phyloP scores from a whole-genome alignment of 92 coral and sea anemone species.

The Palythoa caribaeorum region DNA sequence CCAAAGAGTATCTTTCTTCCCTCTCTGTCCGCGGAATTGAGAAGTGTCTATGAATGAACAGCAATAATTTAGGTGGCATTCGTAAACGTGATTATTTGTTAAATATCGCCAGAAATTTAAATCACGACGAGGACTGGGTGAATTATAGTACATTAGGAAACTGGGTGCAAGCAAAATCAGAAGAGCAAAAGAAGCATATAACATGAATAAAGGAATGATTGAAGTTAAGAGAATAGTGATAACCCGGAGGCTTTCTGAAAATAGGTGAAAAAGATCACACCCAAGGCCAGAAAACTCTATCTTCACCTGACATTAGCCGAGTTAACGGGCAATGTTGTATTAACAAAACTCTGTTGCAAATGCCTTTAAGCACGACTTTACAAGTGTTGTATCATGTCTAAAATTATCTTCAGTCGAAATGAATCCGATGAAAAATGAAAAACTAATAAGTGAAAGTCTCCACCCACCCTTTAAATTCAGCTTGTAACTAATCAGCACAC shows the following conservation, averaged over 20 bases:
- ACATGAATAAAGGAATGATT: not conserved
- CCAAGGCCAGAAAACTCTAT: not conserved
- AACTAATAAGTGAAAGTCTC: not conserved
- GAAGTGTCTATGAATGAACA: not conserved
- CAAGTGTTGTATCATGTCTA: constrained; percentile 1
- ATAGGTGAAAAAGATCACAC: constrained; percentile 48
- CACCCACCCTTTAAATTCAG: constrained; percentile 12
- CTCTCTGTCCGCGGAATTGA: not conserved
- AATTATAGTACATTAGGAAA: not conserved
- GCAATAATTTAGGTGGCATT: not conserved
- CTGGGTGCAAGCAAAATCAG: not conserved
- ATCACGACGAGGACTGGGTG: not conserved
- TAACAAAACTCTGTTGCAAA: not conserved
- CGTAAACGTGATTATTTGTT: not conserved
- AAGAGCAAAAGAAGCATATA: constrained; percentile 14
- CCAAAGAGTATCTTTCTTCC: too few relatives aligned
- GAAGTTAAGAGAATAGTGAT: constrained; percentile 41
- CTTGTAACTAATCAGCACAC: not conserved
- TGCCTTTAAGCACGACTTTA: not conserved
- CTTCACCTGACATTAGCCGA: not conserved
- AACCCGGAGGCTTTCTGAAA: constrained; percentile 38
- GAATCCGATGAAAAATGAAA: not conserved
- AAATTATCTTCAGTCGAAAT: constrained; percentile 1
- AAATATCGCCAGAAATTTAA: not conserved
- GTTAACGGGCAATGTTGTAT: constrained; percentile 6